phyloP scores from a whole-genome alignment of 2,797 vertebrate species.

The Anniella stebbinsi region DNA sequence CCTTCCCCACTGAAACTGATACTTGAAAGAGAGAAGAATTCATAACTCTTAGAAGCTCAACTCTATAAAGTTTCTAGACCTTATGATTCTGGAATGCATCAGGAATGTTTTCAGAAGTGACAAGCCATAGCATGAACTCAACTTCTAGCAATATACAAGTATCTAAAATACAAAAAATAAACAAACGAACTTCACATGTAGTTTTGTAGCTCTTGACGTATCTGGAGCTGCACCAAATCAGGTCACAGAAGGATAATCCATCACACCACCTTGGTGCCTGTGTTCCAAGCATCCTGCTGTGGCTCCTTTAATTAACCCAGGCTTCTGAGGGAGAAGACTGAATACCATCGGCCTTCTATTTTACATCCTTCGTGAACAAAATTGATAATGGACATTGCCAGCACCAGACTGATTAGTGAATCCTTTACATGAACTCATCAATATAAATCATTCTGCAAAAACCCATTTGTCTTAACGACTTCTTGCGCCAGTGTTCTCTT shows the following conservation, averaged over 20 bases:
- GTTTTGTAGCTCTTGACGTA: not conserved
- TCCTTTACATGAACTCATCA: slow-evolving; percentile 33
- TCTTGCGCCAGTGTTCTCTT: slow-evolving; percentile 49
- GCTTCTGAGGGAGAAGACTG: slow-evolving; percentile 41
- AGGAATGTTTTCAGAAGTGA: not conserved
- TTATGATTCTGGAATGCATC: not conserved
- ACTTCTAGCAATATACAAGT: not conserved
- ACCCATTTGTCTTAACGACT: slow-evolving; percentile 56
- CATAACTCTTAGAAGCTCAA: not conserved
- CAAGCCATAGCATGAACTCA: not conserved
- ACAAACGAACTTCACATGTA: not conserved
- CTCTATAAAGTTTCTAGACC: not conserved
- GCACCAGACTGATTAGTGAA: slow-evolving; percentile 52
- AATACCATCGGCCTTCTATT: slow-evolving; percentile 29
- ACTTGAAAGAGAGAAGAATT: not conserved
- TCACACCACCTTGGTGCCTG: slow-evolving; percentile 25
- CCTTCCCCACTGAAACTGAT: not conserved
- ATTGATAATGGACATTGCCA: slow-evolving; percentile 31
- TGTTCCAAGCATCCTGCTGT: slow-evolving; percentile 36
- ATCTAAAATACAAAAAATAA: not conserved
- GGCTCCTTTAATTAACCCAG: slow-evolving; percentile 53
- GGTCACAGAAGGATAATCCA: not conserved
- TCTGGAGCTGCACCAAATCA: slow-evolving; percentile 12
- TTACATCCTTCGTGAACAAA: slow-evolving; percentile 44
- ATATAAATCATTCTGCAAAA: slow-evolving; percentile 58